Percentiles rank a stretch among this genome's conserved stretches.
Conservation (phyloP, 2,113 vertebrate genomes). For the Trogon surrucura region DNA sequence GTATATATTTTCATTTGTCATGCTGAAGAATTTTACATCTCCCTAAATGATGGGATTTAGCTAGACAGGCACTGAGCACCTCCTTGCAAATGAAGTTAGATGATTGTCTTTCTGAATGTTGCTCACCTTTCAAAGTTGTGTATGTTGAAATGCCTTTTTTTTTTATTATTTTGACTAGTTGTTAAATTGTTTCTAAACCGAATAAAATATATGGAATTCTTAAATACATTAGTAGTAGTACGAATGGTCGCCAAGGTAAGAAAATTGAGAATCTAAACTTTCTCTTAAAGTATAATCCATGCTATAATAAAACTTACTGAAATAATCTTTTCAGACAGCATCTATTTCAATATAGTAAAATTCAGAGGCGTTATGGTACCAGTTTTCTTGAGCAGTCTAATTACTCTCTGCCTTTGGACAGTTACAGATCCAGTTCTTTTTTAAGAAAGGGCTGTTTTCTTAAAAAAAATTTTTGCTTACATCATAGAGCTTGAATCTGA, state of each 20-base stretch:
- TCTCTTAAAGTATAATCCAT: background rate
- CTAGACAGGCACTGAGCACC: background rate
- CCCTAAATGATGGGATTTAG: background rate
- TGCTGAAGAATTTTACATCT: background rate
- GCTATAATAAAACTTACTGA: background rate
- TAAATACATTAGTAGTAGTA: background rate
- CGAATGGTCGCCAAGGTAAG: background rate
- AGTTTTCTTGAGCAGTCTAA: background rate
- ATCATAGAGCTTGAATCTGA: background rate
- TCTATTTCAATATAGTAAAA: background rate
- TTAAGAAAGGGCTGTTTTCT: fast-evolving
- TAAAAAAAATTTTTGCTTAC: background rate
- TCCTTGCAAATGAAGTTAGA: background rate
- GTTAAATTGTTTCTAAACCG: background rate
- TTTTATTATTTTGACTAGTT: background rate
- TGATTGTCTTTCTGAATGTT: background rate
- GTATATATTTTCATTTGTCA: background rate
- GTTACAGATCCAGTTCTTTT: background rate
- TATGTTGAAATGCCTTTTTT: background rate
- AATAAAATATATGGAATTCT: background rate
- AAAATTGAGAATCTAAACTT: background rate
- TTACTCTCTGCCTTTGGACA: background rate
- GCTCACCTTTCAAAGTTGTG: background rate
- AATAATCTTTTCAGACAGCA: background rate
- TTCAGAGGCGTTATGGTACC: background rate